Evolutionary conservation across 1,140 invertebrate species (phyloP).

Genomic region (Pogonognathellus flavescens): DNA sequence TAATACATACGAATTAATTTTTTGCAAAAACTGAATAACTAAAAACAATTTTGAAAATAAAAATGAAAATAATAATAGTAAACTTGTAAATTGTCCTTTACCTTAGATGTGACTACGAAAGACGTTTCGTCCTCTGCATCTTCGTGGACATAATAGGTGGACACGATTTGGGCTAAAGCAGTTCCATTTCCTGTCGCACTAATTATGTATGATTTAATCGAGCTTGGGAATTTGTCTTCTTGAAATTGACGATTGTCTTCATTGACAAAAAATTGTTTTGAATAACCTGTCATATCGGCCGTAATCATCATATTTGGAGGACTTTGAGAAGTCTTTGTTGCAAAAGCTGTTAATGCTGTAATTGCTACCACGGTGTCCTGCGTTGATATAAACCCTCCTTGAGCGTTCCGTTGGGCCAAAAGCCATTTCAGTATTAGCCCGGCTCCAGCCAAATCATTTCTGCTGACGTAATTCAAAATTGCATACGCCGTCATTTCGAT

Average conservation of each 20-base stretch:
- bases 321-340: neutral
- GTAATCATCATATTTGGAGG: neutral
- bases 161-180: neutral
- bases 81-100: too few relatives aligned
- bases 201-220: neutral
- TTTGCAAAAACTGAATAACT: too few relatives aligned
- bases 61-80: too few relatives aligned
- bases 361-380: neutral
- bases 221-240: neutral
- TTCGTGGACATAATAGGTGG: neutral
- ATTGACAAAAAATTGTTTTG: neutral
- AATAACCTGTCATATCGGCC: neutral
- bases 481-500: neutral
- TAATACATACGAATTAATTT: too few relatives aligned
- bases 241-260: neutral
- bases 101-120: too few relatives aligned
- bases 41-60: too few relatives aligned
- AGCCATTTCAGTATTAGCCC: neutral
- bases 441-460: neutral
- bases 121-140: too few relatives aligned
- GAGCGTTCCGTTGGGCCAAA: neutral
- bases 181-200: neutral
- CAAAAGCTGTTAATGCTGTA: neutral
- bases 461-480: neutral
- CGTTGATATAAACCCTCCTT: neutral